Evolutionary conservation across 2,888 invertebrate genomes (phyloP), one percentile per base, ranked within the genome.

Genomic region (Sicus ferrugineus): DNA sequence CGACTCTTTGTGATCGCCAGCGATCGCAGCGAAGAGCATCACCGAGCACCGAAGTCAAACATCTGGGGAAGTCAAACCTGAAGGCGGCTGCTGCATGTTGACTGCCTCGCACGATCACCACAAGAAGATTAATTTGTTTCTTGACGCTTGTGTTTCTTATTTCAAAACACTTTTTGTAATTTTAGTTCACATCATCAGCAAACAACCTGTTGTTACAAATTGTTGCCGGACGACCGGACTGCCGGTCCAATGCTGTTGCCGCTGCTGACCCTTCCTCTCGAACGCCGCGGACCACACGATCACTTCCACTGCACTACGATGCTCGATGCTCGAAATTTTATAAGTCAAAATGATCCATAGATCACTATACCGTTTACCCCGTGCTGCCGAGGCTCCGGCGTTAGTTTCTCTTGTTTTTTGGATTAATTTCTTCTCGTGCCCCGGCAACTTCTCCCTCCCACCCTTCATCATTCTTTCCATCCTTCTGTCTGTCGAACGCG

Each of bases 91-190:
- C 46, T 67, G 48, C 3, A 14, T 4, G 28, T 16, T 26, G 28
- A 26, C 26, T 54, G 30, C 68, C 23, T 26, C 34, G 54, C 65
- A 67, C 58, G 31, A 62, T 23, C 56, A 58, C 5, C 67, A 64
- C 50, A 76, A 76, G 70, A 76, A 76, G 76, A 76, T 76, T 76
- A 76, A 76, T 76, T 72, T 73, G 70, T 76, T 76, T 75, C 74
- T 74, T 72, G 72, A 70, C 70, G 71, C 67, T 54, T 69, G 31
- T 64, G 14, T 28, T 48, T 38, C 26, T 19, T 46, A 19, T 23
- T 61, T 23, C 23, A 11, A 38, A 1, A 19, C 9, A 21, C 26
- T n/a, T 62, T 62, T 54, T 54, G 34, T 46, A 46, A 59, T 48
- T 67, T 67, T 31, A 59, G 70, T 74, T 72, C 74, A 73, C 73